phyloP scores from a whole-genome alignment of 2,888 invertebrate genomes.

The Pyrocoelia pectoralis region DNA sequence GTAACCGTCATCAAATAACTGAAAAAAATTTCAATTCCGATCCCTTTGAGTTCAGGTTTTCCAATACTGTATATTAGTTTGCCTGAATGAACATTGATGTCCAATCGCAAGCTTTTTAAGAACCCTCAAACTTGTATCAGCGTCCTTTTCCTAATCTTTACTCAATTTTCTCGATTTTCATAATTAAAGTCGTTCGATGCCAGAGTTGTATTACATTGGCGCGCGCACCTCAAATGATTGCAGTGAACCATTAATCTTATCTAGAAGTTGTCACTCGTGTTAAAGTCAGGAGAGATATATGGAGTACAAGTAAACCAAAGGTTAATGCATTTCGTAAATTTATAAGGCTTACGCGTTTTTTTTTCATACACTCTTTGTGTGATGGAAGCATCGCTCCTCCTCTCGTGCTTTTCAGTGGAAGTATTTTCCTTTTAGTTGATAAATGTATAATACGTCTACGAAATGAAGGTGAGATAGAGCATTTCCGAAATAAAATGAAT shows the following conservation, averaged over 20 bases:
- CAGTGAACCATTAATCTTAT: slow-evolving; percentile 25
- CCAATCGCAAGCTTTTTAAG: slow-evolving; percentile 13
- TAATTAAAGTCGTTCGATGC: neutral
- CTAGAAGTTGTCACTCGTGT: slow-evolving; percentile 22
- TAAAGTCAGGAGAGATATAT: slow-evolving; percentile 18
- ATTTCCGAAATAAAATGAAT: neutral
- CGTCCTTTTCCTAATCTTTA: neutral
- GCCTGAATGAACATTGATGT: slow-evolving; percentile 18
- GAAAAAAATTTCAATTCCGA: neutral
- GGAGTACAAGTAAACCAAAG: slow-evolving; percentile 18
- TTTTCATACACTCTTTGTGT: slow-evolving; percentile 3
- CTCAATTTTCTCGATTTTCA: neutral
- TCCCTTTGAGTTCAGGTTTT: slow-evolving; percentile 4
- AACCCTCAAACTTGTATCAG: slow-evolving; percentile 12
- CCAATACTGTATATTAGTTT: slow-evolving; percentile 15
- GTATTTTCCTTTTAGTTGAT: neutral
- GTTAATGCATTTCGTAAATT: slow-evolving; percentile 18
- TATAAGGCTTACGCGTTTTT: slow-evolving; percentile 2
- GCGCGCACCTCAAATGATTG: slow-evolving; percentile 5
- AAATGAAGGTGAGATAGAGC: neutral
- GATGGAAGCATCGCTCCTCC: neutral
- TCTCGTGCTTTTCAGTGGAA: neutral
- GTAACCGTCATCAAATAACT: neutral
- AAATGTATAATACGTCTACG: neutral
- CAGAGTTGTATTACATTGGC: slow-evolving; percentile 2